Evolutionary conservation across 2,888 invertebrate species (phyloP).

Genomic region (Chloromyia formosa): DNA sequence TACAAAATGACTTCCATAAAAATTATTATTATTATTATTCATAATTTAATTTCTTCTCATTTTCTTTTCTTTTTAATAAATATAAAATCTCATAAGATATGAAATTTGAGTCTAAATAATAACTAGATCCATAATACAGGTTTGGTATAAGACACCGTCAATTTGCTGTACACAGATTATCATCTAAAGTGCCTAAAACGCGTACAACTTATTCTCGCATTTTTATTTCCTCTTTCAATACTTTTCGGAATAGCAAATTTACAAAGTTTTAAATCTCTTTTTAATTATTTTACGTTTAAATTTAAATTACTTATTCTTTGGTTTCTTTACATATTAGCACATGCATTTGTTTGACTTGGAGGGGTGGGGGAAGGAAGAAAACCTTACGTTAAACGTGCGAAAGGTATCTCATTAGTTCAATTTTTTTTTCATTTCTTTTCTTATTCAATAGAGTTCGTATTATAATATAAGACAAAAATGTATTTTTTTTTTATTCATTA

Average conservation of each 20-base stretch:
- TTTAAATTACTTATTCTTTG: too few species aligned
- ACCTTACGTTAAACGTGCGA: conserved; percentile 35
- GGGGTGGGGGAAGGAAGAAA: not conserved
- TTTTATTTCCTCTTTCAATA: too few species aligned
- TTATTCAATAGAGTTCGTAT: conserved; percentile 16
- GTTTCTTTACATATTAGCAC: too few species aligned
- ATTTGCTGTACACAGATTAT: too few species aligned
- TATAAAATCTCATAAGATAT: conserved; percentile 43
- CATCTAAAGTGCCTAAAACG: too few species aligned
- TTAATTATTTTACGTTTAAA: too few species aligned
- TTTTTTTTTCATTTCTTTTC: not conserved
- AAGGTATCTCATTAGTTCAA: conserved; percentile 8
- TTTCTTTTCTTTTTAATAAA: conserved; percentile 10
- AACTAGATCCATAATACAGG: conserved; percentile 37
- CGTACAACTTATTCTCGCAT: too few species aligned
- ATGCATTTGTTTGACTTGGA: too few species aligned
- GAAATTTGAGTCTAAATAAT: conserved; percentile 35
- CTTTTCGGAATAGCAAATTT: too few species aligned
- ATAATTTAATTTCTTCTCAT: conserved; percentile 25
- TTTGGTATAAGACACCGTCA: conserved; percentile 36
- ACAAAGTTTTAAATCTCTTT: too few species aligned
- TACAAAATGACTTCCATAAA: not conserved
- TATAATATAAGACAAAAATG: not conserved
- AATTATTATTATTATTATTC: conserved; percentile 21
- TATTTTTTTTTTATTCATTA: not conserved